Evolutionary conservation across 2,797 vertebrate genomes (phyloP), one percentile per base, ranked within the genome.

Genomic region (Etheostoma perlongum): DNA sequence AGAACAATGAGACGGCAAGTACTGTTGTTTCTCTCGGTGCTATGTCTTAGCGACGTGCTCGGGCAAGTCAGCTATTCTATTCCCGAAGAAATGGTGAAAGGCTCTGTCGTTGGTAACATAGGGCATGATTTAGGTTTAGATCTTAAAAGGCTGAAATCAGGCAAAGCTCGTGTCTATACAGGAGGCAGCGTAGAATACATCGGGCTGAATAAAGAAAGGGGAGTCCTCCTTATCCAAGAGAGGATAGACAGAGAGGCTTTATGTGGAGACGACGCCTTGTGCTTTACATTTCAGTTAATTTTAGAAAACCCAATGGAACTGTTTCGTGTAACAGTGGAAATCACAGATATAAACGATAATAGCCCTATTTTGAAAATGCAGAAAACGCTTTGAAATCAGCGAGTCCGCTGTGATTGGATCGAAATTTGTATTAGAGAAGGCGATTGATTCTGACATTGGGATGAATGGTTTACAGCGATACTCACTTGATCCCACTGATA

Each of bases 61-160:
- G 94, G 94, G 23, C 93, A 95, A 61, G 90, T 96, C 89, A 94
- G 93, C 88, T 97, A 97, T 78, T 95, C 95, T 11, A 93, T 97
- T 74, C 95, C 95, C 10, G 97, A 98, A 83, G 97, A 97, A 82
- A 94, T 95, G 92, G 72, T 90, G 3, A 94, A 89, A 86, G 96
- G 95, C 5, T 92, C 92, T 53, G 52, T 90, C 13, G 78, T 94
- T 7, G 92, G 93, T 19, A 88, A 91, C 46, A 86, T 94, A 21
- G 91, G 70, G 3, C 83, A 89, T 33, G 93, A 94, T 89, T 82
- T 94, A 57, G 92, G 88, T 59, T 83, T 94, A 60, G 89, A 92
- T 72, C 16, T 85, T 0, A 88, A 91, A 76, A 83, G 93, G 9
- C 79, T 97, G 67, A 93, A 91, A 71, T 85, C 61, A 0, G 95